Percentiles rank a stretch among this genome's conserved stretches.
These are phyloP conservation scores for Neoaliturus tenellus DNA, from an alignment of 2,888 invertebrate genomes.

Conservation along the genomic window DNA sequence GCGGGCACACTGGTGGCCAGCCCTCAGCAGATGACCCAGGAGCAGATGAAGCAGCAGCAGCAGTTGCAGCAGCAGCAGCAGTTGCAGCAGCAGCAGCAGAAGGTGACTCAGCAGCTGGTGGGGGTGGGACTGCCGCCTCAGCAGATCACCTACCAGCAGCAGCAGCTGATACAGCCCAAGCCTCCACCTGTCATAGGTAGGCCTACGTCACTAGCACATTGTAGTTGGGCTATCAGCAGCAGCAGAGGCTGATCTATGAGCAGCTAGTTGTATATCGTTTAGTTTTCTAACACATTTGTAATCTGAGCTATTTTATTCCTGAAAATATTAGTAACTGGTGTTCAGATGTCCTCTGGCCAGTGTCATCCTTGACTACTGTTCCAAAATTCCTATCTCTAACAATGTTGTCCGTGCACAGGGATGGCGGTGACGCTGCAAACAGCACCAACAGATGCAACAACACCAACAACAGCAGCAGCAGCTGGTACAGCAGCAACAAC, in stretches of 20 bases:
- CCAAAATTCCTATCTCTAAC: too few relatives aligned
- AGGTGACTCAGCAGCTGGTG: constrained; percentile 70
- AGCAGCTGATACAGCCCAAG: constrained; percentile 70
- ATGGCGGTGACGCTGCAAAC: constrained; percentile 48
- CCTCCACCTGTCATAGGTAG: constrained; percentile 75
- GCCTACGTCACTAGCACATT: constrained; percentile 63
- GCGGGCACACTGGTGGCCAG: constrained; percentile 63
- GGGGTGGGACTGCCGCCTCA: constrained; percentile 14
- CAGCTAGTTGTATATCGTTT: too few relatives aligned
- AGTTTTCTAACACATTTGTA: too few relatives aligned
- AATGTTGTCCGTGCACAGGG: constrained; percentile 35
- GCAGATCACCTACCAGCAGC: constrained; percentile 67
- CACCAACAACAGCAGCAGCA: constrained; percentile 58
- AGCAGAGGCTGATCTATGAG: too few relatives aligned
- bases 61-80: constrained; percentile 64
- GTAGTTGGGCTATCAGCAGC: too few relatives aligned
- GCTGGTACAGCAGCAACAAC: constrained; percentile 69
- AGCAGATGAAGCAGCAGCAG: constrained; percentile 68
- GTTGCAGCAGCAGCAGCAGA: constrained; percentile 68
- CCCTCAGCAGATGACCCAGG: constrained; percentile 58
- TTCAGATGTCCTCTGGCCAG: too few relatives aligned
- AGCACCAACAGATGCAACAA: constrained; percentile 53
- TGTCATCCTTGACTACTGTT: too few relatives aligned
- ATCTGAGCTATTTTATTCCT: too few relatives aligned
- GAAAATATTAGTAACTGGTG: too few relatives aligned